phyloP scores from a whole-genome alignment of 2,888 invertebrate species.

The Glomeris marginata region DNA sequence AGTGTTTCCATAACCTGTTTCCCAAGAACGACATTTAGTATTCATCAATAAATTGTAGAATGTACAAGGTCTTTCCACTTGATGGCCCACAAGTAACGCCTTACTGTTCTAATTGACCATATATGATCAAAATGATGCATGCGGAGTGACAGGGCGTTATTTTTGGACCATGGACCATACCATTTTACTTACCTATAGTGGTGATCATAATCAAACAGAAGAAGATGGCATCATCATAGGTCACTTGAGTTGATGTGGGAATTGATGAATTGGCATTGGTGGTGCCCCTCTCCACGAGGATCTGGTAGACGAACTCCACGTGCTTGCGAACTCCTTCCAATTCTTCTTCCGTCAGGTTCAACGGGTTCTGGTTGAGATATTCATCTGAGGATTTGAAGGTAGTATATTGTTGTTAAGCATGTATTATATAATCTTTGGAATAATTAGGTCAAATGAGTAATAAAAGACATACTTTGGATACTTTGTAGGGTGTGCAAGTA shows the following conservation, averaged over 20 bases:
- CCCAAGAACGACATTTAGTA: conserved; percentile 4
- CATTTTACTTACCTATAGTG: conserved; percentile 56
- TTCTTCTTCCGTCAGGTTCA: background rate
- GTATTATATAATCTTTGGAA: background rate
- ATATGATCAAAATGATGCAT: conserved; percentile 1
- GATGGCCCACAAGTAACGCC: too few species aligned
- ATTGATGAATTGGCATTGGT: too few species aligned
- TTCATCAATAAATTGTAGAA: too few species aligned
- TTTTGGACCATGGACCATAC: too few species aligned
- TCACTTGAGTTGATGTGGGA: conserved; percentile 41
- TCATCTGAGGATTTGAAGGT: too few species aligned
- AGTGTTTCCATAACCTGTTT: conserved; percentile 73
- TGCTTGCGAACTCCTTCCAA: background rate
- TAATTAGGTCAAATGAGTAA: background rate
- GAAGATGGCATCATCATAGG: conserved; percentile 79
- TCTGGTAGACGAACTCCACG: background rate
- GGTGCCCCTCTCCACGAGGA: background rate
- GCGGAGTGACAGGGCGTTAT: background rate
- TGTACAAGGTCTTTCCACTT: too few species aligned
- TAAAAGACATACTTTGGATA: conserved; percentile 1
- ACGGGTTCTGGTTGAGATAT: background rate
- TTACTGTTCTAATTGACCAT: background rate
- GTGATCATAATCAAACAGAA: conserved; percentile 82
- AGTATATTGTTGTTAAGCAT: background rate
- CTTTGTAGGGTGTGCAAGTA: background rate